phyloP scores from a whole-genome alignment of 1,140 invertebrate genomes.

The Brachionus plicatilis region DNA sequence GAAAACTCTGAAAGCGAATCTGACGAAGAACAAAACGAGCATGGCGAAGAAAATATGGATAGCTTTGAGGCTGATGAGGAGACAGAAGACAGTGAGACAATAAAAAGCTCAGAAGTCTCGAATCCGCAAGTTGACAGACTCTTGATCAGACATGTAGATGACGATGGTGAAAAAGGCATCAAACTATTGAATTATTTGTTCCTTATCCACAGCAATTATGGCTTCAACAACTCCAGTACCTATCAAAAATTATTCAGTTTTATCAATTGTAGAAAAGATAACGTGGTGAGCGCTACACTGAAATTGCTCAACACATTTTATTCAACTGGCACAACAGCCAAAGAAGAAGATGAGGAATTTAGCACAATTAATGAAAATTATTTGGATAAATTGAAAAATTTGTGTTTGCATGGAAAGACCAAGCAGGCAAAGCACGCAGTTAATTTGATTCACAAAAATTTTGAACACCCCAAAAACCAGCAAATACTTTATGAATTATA shows the following conservation, averaged over 20 bases:
- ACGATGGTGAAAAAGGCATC: conserved; percentile 31
- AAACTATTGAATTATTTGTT: conserved; percentile 11
- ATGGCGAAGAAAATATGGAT: conserved; percentile 38
- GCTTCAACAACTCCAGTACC: background rate
- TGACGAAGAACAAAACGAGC: conserved; percentile 50
- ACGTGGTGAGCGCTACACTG: background rate
- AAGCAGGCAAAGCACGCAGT: conserved; percentile 95
- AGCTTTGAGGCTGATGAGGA: conserved; percentile 40
- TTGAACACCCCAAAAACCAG: conserved; percentile 65
- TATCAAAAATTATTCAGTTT: conserved; percentile 27
- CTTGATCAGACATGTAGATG: background rate
- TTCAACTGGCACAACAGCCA: background rate
- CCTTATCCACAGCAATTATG: conserved; percentile 2
- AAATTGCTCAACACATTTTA: background rate
- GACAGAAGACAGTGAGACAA: background rate
- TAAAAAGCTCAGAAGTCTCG: background rate
- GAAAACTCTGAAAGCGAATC: conserved; percentile 44
- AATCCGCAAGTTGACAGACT: background rate
- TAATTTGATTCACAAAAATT: conserved; percentile 75
- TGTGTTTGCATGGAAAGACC: conserved; percentile 76
- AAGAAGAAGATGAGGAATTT: conserved; percentile 60
- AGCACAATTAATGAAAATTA: conserved; percentile 56
- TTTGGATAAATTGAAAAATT: conserved; percentile 76
- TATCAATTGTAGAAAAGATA: conserved; percentile 2
- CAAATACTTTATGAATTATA: conserved; percentile 17